Conservation (phyloP, 2,888 invertebrate species). For the Aporophyla lueneburgensis region DNA sequence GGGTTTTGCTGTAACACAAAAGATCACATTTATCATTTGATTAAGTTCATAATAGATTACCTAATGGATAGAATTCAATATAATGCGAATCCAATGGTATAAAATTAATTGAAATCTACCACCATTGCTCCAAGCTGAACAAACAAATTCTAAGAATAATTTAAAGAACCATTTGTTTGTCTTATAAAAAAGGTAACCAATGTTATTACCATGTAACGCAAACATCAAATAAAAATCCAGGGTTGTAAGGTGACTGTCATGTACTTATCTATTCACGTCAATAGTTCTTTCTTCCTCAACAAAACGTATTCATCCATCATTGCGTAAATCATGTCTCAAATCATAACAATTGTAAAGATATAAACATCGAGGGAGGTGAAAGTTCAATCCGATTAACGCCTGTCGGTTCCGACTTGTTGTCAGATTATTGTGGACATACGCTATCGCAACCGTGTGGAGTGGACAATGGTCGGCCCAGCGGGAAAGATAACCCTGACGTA, state of each 20-base stretch:
- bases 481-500: conserved; percentile 68
- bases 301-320: conserved; percentile 61
- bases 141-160: conserved; percentile 4
- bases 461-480: conserved; percentile 72
- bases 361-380: conserved; percentile 69
- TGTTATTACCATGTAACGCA: conserved; percentile 35
- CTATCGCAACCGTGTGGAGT: conserved; percentile 67
- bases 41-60: conserved; percentile 33
- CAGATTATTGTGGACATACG: conserved; percentile 73
- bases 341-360: conserved; percentile 64
- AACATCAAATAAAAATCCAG: conserved; percentile 44
- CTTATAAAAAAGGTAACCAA: conserved; percentile 21
- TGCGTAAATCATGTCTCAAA: conserved; percentile 53
- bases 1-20: conserved; percentile 37
- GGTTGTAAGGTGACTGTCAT: conserved; percentile 44
- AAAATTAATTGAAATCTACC: conserved; percentile 28
- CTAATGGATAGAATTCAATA: conserved; percentile 34
- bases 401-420: conserved; percentile 71
- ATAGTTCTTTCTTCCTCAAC: conserved; percentile 44
- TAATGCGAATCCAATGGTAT: conserved; percentile 36
- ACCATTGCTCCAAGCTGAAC: neutral
- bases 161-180: neutral
- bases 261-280: conserved; percentile 42
- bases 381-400: conserved; percentile 76
- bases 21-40: conserved; percentile 42